A percentile compares a stretch with the other conserved stretches of the same genome.
phyloP scores from a whole-genome alignment of 1,140 invertebrate species.

The Nylanderia fulva region DNA sequence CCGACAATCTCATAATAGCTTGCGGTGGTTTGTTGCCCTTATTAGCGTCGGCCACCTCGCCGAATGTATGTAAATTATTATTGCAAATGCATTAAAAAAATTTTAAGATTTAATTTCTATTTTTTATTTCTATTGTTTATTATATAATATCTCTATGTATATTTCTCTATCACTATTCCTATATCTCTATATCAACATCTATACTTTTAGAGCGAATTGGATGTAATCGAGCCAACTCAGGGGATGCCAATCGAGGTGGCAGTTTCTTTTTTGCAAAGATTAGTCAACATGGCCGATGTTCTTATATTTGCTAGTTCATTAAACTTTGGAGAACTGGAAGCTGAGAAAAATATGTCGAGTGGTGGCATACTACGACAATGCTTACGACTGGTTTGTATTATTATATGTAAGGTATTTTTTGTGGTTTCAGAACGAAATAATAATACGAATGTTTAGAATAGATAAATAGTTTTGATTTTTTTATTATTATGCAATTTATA shows the following conservation, averaged over 20 bases:
- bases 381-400: constrained; percentile 93
- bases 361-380: constrained; percentile 99
- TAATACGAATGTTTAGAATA: constrained; percentile 30
- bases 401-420: constrained; percentile 49
- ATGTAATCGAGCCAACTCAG: constrained; percentile 99
- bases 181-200: no score
- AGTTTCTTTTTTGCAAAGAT: constrained; percentile 97
- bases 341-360: constrained; percentile 99
- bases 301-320: constrained; percentile 98
- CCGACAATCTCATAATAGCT: constrained; percentile 99
- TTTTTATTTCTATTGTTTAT: no score
- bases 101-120: no score
- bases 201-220: constrained; percentile 95
- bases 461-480: constrained; percentile 38
- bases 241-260: constrained; percentile 99
- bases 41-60: constrained; percentile 98
- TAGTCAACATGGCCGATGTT: constrained; percentile 99
- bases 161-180: no score
- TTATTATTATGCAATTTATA: constrained; percentile 17
- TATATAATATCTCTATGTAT: constrained; percentile 34
- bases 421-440: constrained; percentile 20
- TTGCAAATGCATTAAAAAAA: neutral
- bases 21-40: constrained; percentile 98
- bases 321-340: constrained; percentile 98
- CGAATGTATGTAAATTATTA: constrained; percentile 93